Percentiles rank a stretch among this genome's conserved stretches.
phyloP scores from a whole-genome alignment of 2,113 vertebrate genomes.

The rat (Rattus norvegicus) region DNA sequence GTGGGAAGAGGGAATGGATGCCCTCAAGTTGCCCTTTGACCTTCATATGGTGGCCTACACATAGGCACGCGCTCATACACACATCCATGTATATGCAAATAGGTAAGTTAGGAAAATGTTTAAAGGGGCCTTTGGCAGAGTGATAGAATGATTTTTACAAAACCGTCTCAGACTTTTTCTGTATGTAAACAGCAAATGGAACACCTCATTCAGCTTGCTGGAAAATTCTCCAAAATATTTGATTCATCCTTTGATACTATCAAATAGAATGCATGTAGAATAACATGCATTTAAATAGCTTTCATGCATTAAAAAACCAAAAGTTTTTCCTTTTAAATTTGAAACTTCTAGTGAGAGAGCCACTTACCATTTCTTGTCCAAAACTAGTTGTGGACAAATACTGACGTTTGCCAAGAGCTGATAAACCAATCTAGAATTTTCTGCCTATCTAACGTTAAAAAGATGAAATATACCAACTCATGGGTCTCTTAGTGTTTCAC shows the following conservation, averaged over 20 bases:
- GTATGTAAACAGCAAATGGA: slow-evolving; percentile 33
- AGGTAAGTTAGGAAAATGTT: neutral
- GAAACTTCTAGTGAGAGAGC: neutral
- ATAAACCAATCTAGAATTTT: slow-evolving; percentile 18
- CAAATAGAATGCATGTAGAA: neutral
- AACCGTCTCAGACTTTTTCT: neutral
- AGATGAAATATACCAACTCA: slow-evolving; percentile 11
- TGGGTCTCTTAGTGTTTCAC: slow-evolving; percentile 10
- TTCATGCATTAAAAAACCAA: slow-evolving; percentile 25
- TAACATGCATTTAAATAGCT: slow-evolving; percentile 20
- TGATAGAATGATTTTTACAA: slow-evolving; percentile 14
- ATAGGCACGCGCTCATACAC: neutral
- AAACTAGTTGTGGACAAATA: neutral
- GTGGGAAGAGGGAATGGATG: neutral
- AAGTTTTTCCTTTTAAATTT: slow-evolving; percentile 17
- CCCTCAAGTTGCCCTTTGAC: too few relatives aligned
- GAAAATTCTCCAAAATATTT: neutral
- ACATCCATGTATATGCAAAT: neutral
- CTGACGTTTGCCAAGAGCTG: neutral
- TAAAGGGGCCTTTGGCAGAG: slow-evolving; percentile 12
- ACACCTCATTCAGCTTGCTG: neutral
- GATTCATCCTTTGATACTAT: neutral
- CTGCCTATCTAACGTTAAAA: neutral
- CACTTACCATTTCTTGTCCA: neutral
- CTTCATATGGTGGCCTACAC: neutral